Evolutionary conservation across 1,140 invertebrate genomes (phyloP), one percentile per base, ranked within the genome.

Genomic region (Zaprionus nigranus): DNA sequence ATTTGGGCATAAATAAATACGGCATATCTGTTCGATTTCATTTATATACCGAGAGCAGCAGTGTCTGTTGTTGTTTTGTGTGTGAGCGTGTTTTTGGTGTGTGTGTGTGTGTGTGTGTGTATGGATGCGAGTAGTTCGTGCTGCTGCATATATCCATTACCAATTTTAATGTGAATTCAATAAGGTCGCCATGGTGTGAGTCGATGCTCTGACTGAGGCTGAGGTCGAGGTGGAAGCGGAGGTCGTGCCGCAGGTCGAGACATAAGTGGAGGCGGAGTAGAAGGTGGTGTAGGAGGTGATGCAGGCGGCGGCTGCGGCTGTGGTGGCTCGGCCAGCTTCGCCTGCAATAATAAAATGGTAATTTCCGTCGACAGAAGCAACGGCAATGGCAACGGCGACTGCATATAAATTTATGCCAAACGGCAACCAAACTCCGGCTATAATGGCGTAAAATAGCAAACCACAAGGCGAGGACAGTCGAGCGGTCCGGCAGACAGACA

Each of bases 331-430:
- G 17, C 64, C 58, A 46, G 46, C 40, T 67, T 51, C 53, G 78
- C 65, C 78, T 84, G 84, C 81, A 88, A 88, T 88, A 88, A 88
- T 88, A 88, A 88, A 88, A 88, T 88, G 84, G 84, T 88, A 88
- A 88, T 88, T 88, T 88, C 84, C 83, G 82, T 80, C 69, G 69
- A 36, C 60, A 64, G 43, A 43, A 57, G 40, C 62, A 24, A 46
- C 53, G 30, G 28, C 62, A 24, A 46, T 40, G 30, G 28, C 67
- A 71, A 49, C 71, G 54, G 38, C 63, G 58, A 75, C 58, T 79
- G 72, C 77, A 79, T 81, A 90, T 84, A 88, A 88, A 87, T 88
- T 80, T 87, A 85, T 87, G 78, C 84, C 83, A 83, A 81, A 69
- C 78, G 84, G 80, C 81, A 85, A 81, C 62, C 77, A 78, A 87